Base-by-base conservation (phyloP, 2,113 vertebrate genomes). In the Pelodiscus sinensis region DNA sequence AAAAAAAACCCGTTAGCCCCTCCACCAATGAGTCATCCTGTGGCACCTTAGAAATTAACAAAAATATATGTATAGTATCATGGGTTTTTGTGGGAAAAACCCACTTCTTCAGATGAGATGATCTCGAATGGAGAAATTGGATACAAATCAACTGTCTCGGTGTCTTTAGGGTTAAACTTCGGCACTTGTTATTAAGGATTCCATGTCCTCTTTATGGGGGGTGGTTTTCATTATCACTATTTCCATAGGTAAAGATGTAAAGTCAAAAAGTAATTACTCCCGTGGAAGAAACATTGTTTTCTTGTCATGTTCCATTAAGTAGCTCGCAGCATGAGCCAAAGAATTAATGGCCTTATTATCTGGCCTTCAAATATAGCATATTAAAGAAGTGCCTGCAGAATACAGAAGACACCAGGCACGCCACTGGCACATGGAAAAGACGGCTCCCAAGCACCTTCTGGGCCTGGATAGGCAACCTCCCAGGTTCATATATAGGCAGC, bases 301-400 rank as follows among this genome's bases (percentile, higher is more conserved):
- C 90, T 84, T 92, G 97, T 95, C 95, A 94, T 95, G 94, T 97
- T 65, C 94, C 94, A 96, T 96, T 97, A 96, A 97, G 93, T n/a
- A 71, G 68, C 4, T 94, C 94, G 6, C 92, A 87, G 94, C 71
- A 51, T 7, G 87, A 94, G 85, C 92, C 90, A 85, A 90, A 60
- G 85, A 95, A 95, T 92, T 92, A 95, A 95, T 80, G 21, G 85
- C 77, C 96, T 95, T 88, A 95, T 97, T 97, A 96, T 89, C 92
- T 80, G 88, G 62, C 87, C 90, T 92, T 93, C 81, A 58, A 93
- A 90, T 90, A 93, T 56, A 90, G 91, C 96, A 89, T 88, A 83
- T 68, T 87, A 81, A 87, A 87, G 82, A 91, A 88, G 58, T 87
- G 90, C 91, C 83, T 77, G 84, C 51, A 85, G 90, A 87, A 0